These are phyloP conservation scores for Prosapia bicincta DNA, from an alignment of 2,888 invertebrate species.

Conservation along the genomic window DNA sequence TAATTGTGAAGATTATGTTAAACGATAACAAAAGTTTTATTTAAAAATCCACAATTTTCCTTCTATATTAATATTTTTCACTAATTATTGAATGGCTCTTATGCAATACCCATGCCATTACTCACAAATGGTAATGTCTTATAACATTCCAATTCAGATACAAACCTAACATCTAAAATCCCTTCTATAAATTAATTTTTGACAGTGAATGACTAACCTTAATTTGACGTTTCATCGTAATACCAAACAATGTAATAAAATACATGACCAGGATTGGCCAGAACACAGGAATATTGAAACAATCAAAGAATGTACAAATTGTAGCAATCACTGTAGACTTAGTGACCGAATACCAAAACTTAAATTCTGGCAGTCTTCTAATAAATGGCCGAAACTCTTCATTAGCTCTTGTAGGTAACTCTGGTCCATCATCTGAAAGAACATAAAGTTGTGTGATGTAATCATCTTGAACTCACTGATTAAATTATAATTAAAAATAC, in stretches of 20 bases:
- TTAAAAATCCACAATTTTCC: too few relatives aligned
- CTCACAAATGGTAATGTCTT: not conserved
- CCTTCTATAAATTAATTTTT: not conserved
- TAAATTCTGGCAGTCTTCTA: slow-evolving; percentile 94
- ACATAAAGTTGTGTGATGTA: too few relatives aligned
- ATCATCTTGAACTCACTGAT: too few relatives aligned
- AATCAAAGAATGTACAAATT: slow-evolving; percentile 93
- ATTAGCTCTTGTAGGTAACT: slow-evolving; percentile 88
- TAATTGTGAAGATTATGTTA: too few relatives aligned
- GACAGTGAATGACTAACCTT: slow-evolving; percentile 62
- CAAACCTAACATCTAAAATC: not conserved
- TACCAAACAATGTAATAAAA: slow-evolving; percentile 96
- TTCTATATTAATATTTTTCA: too few relatives aligned
- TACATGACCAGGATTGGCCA: slow-evolving; percentile 99
- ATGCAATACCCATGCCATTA: not conserved
- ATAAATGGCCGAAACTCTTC: slow-evolving; percentile 94
- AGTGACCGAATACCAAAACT: slow-evolving; percentile 97
- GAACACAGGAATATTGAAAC: slow-evolving; percentile 99
- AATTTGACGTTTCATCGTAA: slow-evolving; percentile 99
- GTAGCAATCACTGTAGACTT: slow-evolving; percentile 90
- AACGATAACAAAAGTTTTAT: too few relatives aligned
- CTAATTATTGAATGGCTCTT: not conserved
- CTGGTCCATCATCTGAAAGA: slow-evolving; percentile 82
- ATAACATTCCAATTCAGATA: not conserved
- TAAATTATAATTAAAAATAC: too few relatives aligned